These are phyloP conservation scores for Eustalomyia histrio DNA, from an alignment of 2,888 invertebrate species.

Conservation along the genomic window DNA sequence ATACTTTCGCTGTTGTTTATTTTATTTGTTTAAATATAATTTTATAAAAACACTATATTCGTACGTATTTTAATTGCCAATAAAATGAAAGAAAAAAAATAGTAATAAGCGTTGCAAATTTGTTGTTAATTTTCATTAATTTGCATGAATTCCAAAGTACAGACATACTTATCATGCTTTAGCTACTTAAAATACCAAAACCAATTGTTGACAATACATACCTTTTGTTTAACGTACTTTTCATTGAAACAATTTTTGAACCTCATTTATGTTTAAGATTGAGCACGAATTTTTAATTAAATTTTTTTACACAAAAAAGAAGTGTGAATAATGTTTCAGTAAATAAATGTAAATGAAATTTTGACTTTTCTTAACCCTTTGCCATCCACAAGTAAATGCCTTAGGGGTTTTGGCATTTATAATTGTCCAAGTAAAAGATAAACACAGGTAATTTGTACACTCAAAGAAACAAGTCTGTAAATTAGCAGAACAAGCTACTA, in stretches of 20 bases:
- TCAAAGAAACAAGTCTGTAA: no score
- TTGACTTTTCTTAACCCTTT: no score
- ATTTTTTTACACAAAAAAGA: neutral
- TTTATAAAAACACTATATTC: slow-evolving; percentile 5
- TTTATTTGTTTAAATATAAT: slow-evolving; percentile 13
- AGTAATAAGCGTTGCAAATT: slow-evolving; percentile 27
- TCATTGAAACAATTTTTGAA: neutral
- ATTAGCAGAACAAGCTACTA: no score
- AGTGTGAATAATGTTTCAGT: neutral
- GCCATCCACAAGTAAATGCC: no score
- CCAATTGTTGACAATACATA: neutral
- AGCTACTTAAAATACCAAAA: neutral
- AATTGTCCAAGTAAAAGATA: no score
- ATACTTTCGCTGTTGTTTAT: slow-evolving; percentile 46
- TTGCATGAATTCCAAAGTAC: slow-evolving; percentile 37
- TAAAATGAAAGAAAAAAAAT: slow-evolving; percentile 38
- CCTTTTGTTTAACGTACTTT: neutral
- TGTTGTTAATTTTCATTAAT: slow-evolving; percentile 57
- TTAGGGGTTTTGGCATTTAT: no score
- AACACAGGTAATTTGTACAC: no score
- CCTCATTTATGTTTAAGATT: neutral
- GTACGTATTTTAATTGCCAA: slow-evolving; percentile 43
- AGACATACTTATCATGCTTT: slow-evolving; percentile 1
- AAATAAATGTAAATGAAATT: neutral
- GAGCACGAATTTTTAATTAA: slow-evolving; percentile 7